Evolutionary conservation across 2,888 invertebrate species (phyloP).

Genomic region (Callyntrura guangdongensis): DNA sequence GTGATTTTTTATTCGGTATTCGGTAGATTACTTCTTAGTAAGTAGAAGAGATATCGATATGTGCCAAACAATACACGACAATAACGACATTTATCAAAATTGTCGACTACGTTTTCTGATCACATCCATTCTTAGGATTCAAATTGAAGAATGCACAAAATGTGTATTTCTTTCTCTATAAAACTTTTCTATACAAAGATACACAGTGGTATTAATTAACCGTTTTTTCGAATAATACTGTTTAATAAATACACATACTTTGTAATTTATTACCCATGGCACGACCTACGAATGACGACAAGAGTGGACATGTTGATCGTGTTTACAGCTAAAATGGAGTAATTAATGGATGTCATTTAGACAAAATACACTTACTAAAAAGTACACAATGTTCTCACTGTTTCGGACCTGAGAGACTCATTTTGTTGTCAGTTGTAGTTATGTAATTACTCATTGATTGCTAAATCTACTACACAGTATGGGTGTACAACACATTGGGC

Average conservation of each 20-base stretch:
- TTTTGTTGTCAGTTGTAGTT: too few species aligned
- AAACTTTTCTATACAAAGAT: neutral
- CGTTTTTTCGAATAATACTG: neutral
- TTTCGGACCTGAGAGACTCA: constrained; percentile 33
- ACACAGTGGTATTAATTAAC: neutral
- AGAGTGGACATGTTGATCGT: neutral
- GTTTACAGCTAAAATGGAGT: neutral
- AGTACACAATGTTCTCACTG: constrained; percentile 45
- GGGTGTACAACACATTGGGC: too few species aligned
- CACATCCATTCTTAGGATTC: neutral
- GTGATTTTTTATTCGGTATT: neutral
- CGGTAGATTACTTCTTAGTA: too few species aligned
- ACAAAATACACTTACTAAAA: neutral
- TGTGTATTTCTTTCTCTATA: neutral
- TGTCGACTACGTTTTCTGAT: neutral
- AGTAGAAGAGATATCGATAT: neutral
- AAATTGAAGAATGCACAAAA: neutral
- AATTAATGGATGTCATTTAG: neutral
- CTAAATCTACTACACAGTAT: too few species aligned
- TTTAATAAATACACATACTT: neutral
- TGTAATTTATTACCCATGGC: neutral
- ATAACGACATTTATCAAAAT: neutral
- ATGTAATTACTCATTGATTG: too few species aligned
- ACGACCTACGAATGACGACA: neutral
- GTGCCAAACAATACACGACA: neutral